Evolutionary conservation across 2,797 vertebrate genomes (phyloP).

Genomic region (Leuciscus waleckii): DNA sequence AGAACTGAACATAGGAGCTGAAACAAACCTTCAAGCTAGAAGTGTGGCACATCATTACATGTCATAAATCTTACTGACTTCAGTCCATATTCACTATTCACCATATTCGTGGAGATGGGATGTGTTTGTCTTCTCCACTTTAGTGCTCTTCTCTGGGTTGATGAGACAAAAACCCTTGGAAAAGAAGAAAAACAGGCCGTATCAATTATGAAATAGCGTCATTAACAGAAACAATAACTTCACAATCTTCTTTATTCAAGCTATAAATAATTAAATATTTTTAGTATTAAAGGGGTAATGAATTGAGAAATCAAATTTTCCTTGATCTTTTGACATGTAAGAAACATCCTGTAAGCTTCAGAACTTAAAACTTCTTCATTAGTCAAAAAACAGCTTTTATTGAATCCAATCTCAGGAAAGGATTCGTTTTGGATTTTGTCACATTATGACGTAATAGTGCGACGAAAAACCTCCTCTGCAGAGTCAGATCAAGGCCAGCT

Average conservation of each 20-base stretch:
- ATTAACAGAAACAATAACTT: neutral
- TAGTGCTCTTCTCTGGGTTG: conserved; percentile 55
- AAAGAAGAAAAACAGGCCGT: neutral
- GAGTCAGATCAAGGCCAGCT: too few species aligned
- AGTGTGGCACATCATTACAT: neutral
- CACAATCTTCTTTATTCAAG: neutral
- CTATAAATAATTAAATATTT: too few species aligned
- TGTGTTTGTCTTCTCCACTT: conserved; percentile 54
- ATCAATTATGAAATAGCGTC: neutral
- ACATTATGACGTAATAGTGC: too few species aligned
- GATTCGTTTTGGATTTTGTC: too few species aligned
- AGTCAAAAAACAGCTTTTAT: too few species aligned
- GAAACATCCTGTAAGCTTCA: too few species aligned
- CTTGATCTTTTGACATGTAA: too few species aligned
- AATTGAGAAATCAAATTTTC: too few species aligned
- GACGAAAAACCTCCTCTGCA: too few species aligned
- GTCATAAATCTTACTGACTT: conserved; percentile 4
- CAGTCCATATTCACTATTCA: conserved; percentile 34
- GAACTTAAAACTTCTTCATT: too few species aligned
- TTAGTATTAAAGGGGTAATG: too few species aligned
- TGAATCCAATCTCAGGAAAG: too few species aligned
- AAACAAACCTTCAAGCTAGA: neutral
- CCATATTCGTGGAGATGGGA: conserved; percentile 12
- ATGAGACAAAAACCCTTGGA: neutral
- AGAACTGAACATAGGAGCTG: neutral